A percentile compares a stretch with the other conserved stretches of the same genome.
These are phyloP conservation scores for Drosophila phalerata DNA, from an alignment of 2,888 invertebrate genomes.

Conservation along the genomic window DNA sequence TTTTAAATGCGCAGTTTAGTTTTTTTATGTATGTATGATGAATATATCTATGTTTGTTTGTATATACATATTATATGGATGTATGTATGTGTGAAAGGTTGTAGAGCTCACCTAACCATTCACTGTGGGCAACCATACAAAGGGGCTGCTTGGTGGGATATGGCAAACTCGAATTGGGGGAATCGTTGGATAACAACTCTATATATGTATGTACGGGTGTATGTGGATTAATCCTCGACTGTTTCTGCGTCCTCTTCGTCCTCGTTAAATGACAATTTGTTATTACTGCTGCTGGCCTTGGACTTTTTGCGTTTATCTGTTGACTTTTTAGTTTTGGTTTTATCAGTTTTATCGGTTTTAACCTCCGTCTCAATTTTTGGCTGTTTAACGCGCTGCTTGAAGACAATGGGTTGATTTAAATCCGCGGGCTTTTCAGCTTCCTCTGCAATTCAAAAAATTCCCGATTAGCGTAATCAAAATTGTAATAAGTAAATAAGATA, in stretches of 20 bases:
- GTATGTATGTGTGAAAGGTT: constrained; percentile 27
- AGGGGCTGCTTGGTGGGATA: constrained; percentile 23
- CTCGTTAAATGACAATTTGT: constrained; percentile 86
- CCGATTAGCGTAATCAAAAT: not conserved
- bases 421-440: constrained; percentile 88
- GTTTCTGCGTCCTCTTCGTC: constrained; percentile 85
- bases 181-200: constrained; percentile 14
- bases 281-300: constrained; percentile 64
- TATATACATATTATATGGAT: constrained; percentile 6
- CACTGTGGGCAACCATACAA: constrained; percentile 47
- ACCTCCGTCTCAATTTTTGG: constrained; percentile 39
- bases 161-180: constrained; percentile 12
- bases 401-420: constrained; percentile 87
- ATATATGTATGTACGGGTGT: not conserved
- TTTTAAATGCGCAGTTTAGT: constrained; percentile 59
- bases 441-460: constrained; percentile 85
- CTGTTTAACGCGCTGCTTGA: constrained; percentile 81
- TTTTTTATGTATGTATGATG: constrained; percentile 12
- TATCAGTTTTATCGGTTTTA: constrained; percentile 27
- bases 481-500: not conserved
- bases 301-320: constrained; percentile 64
- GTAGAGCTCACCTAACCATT: constrained; percentile 52
- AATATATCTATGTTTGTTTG: not conserved
- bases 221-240: constrained; percentile 49
- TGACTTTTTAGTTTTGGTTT: constrained; percentile 31